Evolutionary conservation across 2,888 invertebrate species (phyloP).

Genomic region (Lymantria dispar): DNA sequence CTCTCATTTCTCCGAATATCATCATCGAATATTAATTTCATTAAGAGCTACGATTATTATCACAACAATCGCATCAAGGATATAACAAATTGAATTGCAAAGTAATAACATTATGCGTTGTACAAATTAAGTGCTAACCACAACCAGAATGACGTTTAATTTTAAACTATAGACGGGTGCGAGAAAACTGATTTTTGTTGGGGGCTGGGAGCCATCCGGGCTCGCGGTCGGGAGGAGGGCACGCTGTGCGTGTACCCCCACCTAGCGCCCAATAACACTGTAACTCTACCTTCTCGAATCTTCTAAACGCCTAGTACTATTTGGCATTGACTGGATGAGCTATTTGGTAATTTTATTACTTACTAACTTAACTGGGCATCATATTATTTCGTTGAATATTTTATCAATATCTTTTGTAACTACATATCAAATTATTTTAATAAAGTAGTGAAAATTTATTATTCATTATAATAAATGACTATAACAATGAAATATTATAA

Average conservation of each 20-base stretch:
- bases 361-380: too few relatives aligned
- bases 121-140: slow-evolving; percentile 77
- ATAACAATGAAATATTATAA: too few relatives aligned
- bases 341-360: neutral
- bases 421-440: too few relatives aligned
- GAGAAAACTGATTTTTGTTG: slow-evolving; percentile 73
- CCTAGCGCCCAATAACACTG: slow-evolving; percentile 35
- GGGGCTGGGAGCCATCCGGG: slow-evolving; percentile 36
- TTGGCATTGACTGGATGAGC: slow-evolving; percentile 73
- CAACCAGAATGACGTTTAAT: slow-evolving; percentile 77
- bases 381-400: too few relatives aligned
- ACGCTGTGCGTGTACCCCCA: slow-evolving; percentile 41
- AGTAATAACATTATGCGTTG: slow-evolving; percentile 73
- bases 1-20: slow-evolving; percentile 44
- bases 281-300: slow-evolving; percentile 44
- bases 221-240: slow-evolving; percentile 42
- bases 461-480: too few relatives aligned
- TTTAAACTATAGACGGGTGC: slow-evolving; percentile 71
- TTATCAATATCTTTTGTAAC: too few relatives aligned
- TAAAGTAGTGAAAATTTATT: too few relatives aligned
- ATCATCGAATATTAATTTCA: slow-evolving; percentile 71
- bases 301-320: slow-evolving; percentile 70
- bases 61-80: slow-evolving; percentile 66
- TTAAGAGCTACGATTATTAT: slow-evolving; percentile 70
- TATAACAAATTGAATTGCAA: slow-evolving; percentile 76